Conservation (phyloP, 2,113 vertebrate genomes). For the Muntiacus reevesi region DNA sequence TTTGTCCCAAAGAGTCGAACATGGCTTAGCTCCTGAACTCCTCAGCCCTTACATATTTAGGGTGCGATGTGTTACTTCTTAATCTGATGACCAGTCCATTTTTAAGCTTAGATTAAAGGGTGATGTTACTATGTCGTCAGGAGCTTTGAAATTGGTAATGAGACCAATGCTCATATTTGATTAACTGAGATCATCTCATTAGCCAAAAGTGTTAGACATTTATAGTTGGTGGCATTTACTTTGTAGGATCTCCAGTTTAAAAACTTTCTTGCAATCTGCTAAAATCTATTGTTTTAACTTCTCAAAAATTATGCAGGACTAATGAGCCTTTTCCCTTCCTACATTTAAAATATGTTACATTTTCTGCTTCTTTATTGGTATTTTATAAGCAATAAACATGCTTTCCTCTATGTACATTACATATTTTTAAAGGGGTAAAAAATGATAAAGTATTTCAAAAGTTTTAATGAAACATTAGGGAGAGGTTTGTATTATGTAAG, state of each 20-base stretch:
- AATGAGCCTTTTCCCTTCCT: neutral
- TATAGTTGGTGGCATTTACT: neutral
- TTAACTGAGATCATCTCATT: neutral
- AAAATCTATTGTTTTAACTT: neutral
- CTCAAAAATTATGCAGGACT: neutral
- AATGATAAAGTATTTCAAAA: neutral
- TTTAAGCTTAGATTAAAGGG: neutral
- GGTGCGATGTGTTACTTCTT: neutral
- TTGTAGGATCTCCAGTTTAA: neutral
- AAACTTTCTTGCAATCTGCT: neutral
- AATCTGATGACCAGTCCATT: neutral
- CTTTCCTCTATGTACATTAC: neutral
- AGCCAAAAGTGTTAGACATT: neutral
- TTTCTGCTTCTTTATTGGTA: neutral
- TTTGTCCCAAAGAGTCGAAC: neutral
- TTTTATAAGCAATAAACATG: neutral
- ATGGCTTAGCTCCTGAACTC: neutral
- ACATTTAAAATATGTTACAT: neutral
- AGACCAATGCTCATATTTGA: neutral
- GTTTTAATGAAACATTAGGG: neutral
- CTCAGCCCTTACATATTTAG: neutral
- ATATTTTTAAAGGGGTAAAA: neutral
- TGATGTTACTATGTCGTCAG: neutral
- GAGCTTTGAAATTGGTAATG: neutral
- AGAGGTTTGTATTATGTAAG: neutral